phyloP scores from a whole-genome alignment of 2,113 vertebrate species.

The Erythrolamprus reginae region DNA sequence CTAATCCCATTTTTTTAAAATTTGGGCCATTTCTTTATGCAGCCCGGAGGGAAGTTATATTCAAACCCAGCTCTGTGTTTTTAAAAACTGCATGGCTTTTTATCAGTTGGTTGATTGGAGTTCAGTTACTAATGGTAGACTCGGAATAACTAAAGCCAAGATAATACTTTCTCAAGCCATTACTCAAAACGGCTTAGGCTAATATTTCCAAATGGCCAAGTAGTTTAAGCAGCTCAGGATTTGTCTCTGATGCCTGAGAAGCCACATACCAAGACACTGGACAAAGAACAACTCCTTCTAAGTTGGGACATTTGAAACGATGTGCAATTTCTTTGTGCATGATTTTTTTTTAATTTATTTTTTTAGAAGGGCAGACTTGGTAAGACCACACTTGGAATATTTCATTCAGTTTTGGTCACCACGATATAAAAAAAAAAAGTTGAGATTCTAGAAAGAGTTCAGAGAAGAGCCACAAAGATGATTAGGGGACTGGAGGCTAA shows the following conservation, averaged over 20 bases:
- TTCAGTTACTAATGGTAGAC: constrained; percentile 63
- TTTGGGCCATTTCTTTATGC: constrained; percentile 35
- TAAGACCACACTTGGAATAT: neutral
- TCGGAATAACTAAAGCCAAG: constrained; percentile 50
- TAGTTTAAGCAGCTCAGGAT: constrained; percentile 39
- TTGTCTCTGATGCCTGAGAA: constrained; percentile 40
- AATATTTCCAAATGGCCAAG: constrained; percentile 54
- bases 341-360: neutral
- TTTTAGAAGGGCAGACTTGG: neutral
- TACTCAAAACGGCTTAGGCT: constrained; percentile 56
- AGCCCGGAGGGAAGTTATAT: constrained; percentile 30
- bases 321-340: neutral
- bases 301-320: neutral
- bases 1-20: constrained; percentile 46
- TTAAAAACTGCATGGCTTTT: constrained; percentile 41
- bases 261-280: constrained; percentile 37
- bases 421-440: neutral
- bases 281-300: neutral
- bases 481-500: neutral
- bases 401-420: neutral
- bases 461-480: neutral
- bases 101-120: constrained; percentile 45
- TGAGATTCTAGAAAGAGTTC: neutral
- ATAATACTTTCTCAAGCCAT: constrained; percentile 58
- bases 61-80: constrained; percentile 39